Percentiles rank a stretch among this genome's conserved stretches.
Evolutionary conservation across 2,888 invertebrate species (phyloP).

Genomic region (Cantharis flavilabris): DNA sequence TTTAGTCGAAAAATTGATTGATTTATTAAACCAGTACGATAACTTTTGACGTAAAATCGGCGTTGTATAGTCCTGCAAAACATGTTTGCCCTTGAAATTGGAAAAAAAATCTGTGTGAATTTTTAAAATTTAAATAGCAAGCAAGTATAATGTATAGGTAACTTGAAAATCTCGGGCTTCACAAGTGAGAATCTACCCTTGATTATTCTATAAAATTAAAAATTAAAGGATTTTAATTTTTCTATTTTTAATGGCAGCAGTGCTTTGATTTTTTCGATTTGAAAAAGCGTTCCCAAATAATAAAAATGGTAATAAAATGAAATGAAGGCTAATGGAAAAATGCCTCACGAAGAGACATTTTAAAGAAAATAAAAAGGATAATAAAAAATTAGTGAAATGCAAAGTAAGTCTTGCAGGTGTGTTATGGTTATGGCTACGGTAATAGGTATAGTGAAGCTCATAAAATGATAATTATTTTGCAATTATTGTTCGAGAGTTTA

Average conservation of each 20-base stretch:
- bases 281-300: not conserved
- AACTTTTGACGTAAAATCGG: no score
- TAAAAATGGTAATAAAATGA: not conserved
- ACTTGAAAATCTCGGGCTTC: no score
- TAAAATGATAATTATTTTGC: not conserved
- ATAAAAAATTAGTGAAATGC: not conserved
- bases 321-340: not conserved
- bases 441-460: not conserved
- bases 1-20: no score
- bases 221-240: not conserved
- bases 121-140: no score
- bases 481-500: not conserved
- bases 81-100: not conserved
- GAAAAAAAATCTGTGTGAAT: no score
- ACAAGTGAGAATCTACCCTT: no score
- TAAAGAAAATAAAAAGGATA: not conserved
- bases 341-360: not conserved
- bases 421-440: not conserved
- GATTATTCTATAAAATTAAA: no score
- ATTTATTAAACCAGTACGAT: no score
- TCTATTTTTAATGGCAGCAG: not conserved
- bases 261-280: not conserved
- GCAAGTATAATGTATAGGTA: no score
- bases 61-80: no score
- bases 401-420: not conserved